These are phyloP conservation scores for Acrobasis consociella DNA, from an alignment of 2,888 invertebrate genomes.

Conservation along the genomic window DNA sequence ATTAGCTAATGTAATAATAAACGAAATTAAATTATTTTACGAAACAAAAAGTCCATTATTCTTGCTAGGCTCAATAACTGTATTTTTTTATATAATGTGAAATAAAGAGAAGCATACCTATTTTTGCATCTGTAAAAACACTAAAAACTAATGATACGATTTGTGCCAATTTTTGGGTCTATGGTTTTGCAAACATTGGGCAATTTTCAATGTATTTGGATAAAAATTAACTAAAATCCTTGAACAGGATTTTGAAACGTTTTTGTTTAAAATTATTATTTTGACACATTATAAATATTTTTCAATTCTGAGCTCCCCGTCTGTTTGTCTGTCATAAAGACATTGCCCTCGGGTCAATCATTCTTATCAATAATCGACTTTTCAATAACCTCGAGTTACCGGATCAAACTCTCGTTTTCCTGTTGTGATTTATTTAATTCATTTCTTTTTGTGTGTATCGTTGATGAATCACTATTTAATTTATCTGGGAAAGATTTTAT, in stretches of 20 bases:
- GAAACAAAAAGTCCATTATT: too few species aligned
- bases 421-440: slow-evolving; percentile 2
- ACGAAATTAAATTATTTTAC: too few species aligned
- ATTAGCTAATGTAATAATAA: too few species aligned
- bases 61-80: too few species aligned
- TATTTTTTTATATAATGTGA: too few species aligned
- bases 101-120: too few species aligned
- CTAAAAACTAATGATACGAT: too few species aligned
- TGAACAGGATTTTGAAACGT: not conserved
- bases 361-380: slow-evolving; percentile 24
- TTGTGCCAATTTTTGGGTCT: too few species aligned
- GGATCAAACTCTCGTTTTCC: slow-evolving; percentile 29
- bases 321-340: slow-evolving; percentile 8
- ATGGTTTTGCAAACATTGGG: too few species aligned
- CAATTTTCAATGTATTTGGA: too few species aligned
- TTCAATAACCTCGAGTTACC: slow-evolving; percentile 28
- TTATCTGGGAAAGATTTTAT: not conserved
- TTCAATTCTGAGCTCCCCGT: not conserved
- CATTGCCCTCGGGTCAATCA: slow-evolving; percentile 22
- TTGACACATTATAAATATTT: not conserved
- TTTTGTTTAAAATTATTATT: not conserved
- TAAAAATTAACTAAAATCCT: too few species aligned
- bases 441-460: not conserved
- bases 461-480: not conserved
- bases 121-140: too few species aligned